A percentile compares a stretch with the other conserved stretches of the same genome.
These are phyloP conservation scores for Geodia barretti DNA, from an alignment of 37 sponge, comb jelly and placozoan genomes.

Conservation along the genomic window DNA sequence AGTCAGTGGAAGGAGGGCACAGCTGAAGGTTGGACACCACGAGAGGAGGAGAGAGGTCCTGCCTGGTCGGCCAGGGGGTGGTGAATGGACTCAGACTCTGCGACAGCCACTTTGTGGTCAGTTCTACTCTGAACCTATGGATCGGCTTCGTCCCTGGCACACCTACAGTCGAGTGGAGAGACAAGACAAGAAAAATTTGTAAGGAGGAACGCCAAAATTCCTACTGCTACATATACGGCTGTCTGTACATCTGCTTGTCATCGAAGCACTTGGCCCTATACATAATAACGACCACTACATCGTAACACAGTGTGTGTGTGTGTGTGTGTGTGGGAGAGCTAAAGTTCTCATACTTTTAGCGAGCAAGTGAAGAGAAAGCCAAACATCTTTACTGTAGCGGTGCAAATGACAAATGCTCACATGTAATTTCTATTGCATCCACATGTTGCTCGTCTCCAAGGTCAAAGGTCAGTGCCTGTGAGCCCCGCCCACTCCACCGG, in stretches of 20 bases:
- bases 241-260: no score
- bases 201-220: no score
- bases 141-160: neutral
- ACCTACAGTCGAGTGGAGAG: neutral
- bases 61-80: slow-evolving; percentile 30
- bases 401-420: no score
- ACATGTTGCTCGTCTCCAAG: neutral
- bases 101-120: slow-evolving; percentile 17
- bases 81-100: neutral
- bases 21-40: slow-evolving; percentile 33
- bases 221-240: no score
- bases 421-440: slow-evolving; percentile 21
- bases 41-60: slow-evolving; percentile 17
- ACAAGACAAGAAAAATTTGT: neutral
- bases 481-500: slow-evolving; percentile 23
- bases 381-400: no score
- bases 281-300: no score
- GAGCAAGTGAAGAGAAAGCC: no score
- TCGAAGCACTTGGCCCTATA: no score
- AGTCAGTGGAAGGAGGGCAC: neutral
- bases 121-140: neutral
- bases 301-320: no score
- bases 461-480: slow-evolving; percentile 31
- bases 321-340: no score
- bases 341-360: no score